Conservation (phyloP, 2,113 vertebrate genomes). For the Rhabdomys dilectus region DNA sequence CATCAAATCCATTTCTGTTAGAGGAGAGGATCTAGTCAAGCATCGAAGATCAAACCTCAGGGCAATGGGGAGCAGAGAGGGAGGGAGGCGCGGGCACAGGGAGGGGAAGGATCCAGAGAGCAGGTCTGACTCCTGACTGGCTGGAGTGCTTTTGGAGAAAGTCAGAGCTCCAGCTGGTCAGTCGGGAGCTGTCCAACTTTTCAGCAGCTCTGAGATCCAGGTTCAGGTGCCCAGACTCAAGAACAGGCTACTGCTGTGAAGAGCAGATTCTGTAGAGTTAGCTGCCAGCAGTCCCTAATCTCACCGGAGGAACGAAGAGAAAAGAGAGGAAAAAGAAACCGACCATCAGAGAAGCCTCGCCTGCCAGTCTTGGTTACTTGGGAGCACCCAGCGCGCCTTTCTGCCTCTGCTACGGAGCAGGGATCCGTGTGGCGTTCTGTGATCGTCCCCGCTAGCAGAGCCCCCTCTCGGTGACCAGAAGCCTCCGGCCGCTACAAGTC, state of each 20-base stretch:
- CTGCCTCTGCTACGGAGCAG: not conserved
- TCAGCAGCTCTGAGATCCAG: constrained; percentile 81
- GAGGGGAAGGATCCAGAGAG: constrained; percentile 54
- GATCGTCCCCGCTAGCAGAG: constrained; percentile 56
- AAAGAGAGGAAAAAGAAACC: constrained; percentile 18
- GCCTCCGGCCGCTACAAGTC: constrained; percentile 26
- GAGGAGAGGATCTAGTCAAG: not conserved
- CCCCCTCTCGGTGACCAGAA: constrained; percentile 52
- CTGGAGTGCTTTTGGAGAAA: constrained; percentile 72
- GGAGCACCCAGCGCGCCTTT: constrained; percentile 33
- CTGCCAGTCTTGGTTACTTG: constrained; percentile 1
- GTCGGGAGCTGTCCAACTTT: constrained; percentile 91
- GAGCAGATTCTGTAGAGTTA: not conserved
- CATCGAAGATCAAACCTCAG: constrained; percentile 12
- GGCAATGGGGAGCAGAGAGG: constrained; percentile 32
- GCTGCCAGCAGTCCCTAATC: constrained; percentile 46
- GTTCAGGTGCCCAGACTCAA: not conserved
- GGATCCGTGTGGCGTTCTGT: not conserved
- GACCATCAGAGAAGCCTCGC: not conserved
- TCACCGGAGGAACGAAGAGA: not conserved
- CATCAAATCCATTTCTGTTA: not conserved
- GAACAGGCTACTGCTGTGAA: not conserved
- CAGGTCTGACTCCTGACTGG: constrained; percentile 78
- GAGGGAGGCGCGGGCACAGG: constrained; percentile 51
- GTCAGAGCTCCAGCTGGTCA: constrained; percentile 55